Conservation (phyloP, 2,888 invertebrate species). For the Synergus itoensis region DNA sequence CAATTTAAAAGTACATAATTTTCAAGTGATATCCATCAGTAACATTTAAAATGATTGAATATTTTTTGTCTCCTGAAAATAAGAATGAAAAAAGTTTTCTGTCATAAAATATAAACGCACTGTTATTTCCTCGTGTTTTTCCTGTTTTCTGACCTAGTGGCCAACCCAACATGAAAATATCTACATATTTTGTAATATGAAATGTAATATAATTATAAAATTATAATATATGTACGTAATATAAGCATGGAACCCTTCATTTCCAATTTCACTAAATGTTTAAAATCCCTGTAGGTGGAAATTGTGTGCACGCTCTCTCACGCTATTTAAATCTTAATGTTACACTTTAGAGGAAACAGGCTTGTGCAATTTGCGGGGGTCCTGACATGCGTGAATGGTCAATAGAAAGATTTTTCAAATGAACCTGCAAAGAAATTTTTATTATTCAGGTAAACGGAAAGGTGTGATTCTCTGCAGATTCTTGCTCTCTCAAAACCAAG, state of each 20-base stretch:
- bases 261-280: background rate
- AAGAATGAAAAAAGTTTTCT: too few relatives aligned
- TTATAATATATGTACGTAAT: background rate
- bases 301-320: constrained; percentile 1
- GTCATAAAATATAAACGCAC: too few relatives aligned
- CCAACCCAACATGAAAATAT: background rate
- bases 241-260: background rate
- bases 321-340: constrained; percentile 9
- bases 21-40: too few relatives aligned
- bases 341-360: background rate
- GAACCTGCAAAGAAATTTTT: background rate
- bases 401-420: background rate
- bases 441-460: background rate
- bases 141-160: too few relatives aligned
- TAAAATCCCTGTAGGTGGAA: background rate
- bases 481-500: background rate
- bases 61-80: too few relatives aligned
- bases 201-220: background rate
- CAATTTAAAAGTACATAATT: too few relatives aligned
- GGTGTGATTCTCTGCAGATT: background rate
- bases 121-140: too few relatives aligned
- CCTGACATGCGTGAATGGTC: background rate
- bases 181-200: background rate
- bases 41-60: too few relatives aligned
- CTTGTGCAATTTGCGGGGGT: constrained; percentile 4